Evolutionary conservation across 2,797 vertebrate species (phyloP), one percentile per base, ranked within the genome.

Genomic region (Diglossa cyanea): DNA sequence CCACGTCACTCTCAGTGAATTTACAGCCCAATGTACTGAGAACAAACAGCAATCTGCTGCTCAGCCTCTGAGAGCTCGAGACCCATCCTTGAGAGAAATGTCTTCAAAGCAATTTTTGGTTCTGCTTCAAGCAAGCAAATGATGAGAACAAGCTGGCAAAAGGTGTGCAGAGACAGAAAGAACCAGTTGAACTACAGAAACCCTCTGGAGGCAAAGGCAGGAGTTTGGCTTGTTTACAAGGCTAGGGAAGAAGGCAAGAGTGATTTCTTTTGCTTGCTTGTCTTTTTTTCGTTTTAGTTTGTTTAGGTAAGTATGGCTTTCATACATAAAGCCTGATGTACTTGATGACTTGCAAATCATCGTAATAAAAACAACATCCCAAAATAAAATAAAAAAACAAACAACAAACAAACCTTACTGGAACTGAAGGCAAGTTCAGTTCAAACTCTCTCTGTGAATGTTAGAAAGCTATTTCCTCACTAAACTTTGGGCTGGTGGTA

Each of bases 31-130:
- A 65, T 50, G 58, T 86, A 92, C 79, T 57, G 50, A 90, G 88
- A 94, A 90, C 79, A 90, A 93, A 71, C 86, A 94, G 58, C 65
- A 95, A 80, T 86, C 51, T 93, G 61, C 82, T 4, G 13, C 79
- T 80, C 61, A 51, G 45, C 21, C 0, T 35, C 57, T 86, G 57
- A 88, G 50, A 84, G 45, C 45, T 84, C 28, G 7, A 83, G 61
- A 95, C 71, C 54, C 35, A 67, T 78, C 54, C 80, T 80, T 72
- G 53, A 74, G 73, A 93, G 39, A 83, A 94, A 90, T 44, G 68
- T 58, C 86, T 87, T 91, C 68, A 88, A 86, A 95, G 68, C 68
- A 84, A 61, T 47, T 92, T 88, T n/a, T 54, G 47, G 66, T 81
- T 92, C 88, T 86, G 73, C 80, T 86, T 93, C 88, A 93, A 92